These are phyloP conservation scores for Trachurus trachurus DNA, from an alignment of 2,797 vertebrate genomes.

Conservation along the genomic window DNA sequence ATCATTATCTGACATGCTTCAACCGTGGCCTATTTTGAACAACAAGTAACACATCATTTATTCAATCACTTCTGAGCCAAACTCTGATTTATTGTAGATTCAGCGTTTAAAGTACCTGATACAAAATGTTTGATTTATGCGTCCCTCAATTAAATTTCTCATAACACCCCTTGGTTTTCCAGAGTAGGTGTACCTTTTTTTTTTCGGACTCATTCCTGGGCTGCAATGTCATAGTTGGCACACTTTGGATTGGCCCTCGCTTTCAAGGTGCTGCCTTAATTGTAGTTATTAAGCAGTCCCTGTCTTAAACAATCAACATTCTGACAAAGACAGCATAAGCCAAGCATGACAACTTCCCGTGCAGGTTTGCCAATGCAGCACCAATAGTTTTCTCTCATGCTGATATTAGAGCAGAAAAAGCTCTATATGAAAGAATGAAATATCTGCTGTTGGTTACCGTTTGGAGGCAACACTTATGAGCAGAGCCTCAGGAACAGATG, in stretches of 20 bases:
- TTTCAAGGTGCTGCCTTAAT: constrained; percentile 67
- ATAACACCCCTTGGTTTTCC: constrained; percentile 57
- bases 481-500: constrained; percentile 48
- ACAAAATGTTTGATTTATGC: constrained; percentile 75
- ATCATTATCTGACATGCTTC: constrained; percentile 61
- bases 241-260: constrained; percentile 58
- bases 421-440: constrained; percentile 8
- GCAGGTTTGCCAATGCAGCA: background rate
- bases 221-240: constrained; percentile 55
- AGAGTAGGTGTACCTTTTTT: constrained; percentile 53
- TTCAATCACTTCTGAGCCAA: constrained; percentile 57
- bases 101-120: constrained; percentile 42
- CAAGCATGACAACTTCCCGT: constrained; percentile 33
- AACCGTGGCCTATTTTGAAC: constrained; percentile 49
- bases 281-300: constrained; percentile 69
- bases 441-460: background rate
- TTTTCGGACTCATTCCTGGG: constrained; percentile 56
- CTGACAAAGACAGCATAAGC: constrained; percentile 55
- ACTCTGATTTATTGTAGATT: constrained; percentile 66
- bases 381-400: background rate
- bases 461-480: background rate
- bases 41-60: constrained; percentile 59
- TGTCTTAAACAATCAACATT: constrained; percentile 57
- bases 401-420: constrained; percentile 1
- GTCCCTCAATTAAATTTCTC: constrained; percentile 65